These are phyloP conservation scores for Lutraria rhynchaena DNA, from an alignment of 1,140 invertebrate species.

Conservation along the genomic window DNA sequence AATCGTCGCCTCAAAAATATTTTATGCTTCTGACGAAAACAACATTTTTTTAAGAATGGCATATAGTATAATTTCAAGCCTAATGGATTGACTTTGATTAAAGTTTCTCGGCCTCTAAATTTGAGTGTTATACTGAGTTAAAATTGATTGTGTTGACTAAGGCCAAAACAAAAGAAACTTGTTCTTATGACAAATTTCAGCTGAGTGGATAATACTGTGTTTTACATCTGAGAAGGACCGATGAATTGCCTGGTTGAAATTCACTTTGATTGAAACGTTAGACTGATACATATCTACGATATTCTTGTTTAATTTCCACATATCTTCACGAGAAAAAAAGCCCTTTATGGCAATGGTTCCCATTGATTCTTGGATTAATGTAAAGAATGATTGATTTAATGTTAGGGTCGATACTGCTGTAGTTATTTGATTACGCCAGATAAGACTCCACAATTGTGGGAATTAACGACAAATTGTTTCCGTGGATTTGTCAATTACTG, in stretches of 20 bases:
- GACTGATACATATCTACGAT: conserved; percentile 17
- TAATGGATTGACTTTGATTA: no score
- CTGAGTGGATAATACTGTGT: no score
- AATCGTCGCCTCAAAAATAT: no score
- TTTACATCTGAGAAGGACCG: background rate
- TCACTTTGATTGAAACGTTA: conserved; percentile 25
- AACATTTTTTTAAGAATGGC: no score
- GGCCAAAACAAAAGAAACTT: no score
- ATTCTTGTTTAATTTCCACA: conserved; percentile 30
- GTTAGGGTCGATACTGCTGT: conserved; percentile 7
- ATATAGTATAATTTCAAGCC: no score
- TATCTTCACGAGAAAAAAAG: conserved; percentile 23
- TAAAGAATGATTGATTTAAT: conserved; percentile 39
- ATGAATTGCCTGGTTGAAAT: conserved; percentile 32
- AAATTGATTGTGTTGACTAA: no score
- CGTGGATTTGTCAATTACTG: conserved; percentile 35
- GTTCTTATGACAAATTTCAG: no score
- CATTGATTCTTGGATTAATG: conserved; percentile 43
- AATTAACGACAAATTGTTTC: conserved; percentile 46
- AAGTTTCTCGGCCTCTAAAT: no score
- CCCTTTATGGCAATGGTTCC: conserved; percentile 18
- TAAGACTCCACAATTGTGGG: conserved; percentile 32
- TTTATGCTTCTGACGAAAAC: no score
- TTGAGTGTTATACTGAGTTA: no score
- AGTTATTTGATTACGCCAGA: conserved; percentile 39